Conservation (phyloP, 1,140 invertebrate genomes). For the Araneus ventricosus region DNA sequence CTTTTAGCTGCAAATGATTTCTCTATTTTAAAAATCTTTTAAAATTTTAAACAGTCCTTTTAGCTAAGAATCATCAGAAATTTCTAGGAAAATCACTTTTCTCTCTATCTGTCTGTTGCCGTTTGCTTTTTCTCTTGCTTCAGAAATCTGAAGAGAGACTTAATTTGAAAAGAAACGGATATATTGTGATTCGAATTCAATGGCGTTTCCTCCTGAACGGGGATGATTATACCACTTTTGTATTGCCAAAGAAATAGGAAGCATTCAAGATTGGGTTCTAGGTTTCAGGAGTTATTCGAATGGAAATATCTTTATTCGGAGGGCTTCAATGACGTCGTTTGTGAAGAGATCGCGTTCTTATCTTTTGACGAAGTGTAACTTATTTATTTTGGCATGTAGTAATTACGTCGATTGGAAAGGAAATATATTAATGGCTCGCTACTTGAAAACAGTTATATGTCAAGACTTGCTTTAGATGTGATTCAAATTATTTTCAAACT, state of each 20-base stretch:
- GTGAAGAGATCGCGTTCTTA: too few species aligned
- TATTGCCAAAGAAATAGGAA: not conserved
- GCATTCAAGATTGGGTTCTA: not conserved
- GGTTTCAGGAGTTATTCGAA: not conserved
- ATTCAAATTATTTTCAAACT: too few species aligned
- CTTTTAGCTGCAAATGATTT: too few species aligned
- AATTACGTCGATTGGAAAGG: too few species aligned
- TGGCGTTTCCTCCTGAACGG: not conserved
- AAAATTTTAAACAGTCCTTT: too few species aligned
- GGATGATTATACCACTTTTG: not conserved
- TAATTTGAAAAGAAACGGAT: constrained; percentile 27
- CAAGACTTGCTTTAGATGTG: too few species aligned
- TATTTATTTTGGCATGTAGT: too few species aligned
- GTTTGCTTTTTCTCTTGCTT: not conserved
- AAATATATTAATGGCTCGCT: too few species aligned
- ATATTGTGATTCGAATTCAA: not conserved
- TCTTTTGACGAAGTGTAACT: too few species aligned
- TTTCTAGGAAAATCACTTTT: not conserved
- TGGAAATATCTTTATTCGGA: not conserved
- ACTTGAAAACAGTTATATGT: too few species aligned
- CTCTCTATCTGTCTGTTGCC: not conserved
- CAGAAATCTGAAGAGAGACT: not conserved
- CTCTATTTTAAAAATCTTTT: too few species aligned
- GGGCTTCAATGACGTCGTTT: too few species aligned
- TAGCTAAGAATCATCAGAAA: constrained; percentile 9